phyloP scores from a whole-genome alignment of 1,140 invertebrate species.

The Tetragnatha versicolor region DNA sequence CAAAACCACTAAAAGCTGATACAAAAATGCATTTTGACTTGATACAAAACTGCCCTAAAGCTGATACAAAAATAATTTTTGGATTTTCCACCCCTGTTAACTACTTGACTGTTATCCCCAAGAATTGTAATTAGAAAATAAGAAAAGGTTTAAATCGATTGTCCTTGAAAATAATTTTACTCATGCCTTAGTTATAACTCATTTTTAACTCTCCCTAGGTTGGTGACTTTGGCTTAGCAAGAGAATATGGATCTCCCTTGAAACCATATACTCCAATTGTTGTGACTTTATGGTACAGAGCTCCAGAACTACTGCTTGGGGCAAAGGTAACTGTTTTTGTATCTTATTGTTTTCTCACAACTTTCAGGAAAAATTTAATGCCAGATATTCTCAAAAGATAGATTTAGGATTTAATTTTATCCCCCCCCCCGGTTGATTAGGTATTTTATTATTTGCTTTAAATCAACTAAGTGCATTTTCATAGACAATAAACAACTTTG shows the following conservation, averaged over 20 bases:
- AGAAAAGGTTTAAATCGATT: not conserved
- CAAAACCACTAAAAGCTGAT: too few species aligned
- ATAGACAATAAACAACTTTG: too few species aligned
- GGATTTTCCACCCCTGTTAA: too few species aligned
- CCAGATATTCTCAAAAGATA: not conserved
- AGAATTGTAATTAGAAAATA: constrained; percentile 7
- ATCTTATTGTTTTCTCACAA: not conserved
- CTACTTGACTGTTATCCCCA: too few species aligned
- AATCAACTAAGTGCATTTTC: not conserved
- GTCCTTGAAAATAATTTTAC: not conserved
- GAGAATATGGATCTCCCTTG: constrained; percentile 97
- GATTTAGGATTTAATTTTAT: not conserved
- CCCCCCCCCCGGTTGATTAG: not conserved
- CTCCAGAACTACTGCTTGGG: constrained; percentile 88
- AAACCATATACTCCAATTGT: constrained; percentile 97
- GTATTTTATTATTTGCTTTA: not conserved
- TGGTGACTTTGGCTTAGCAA: constrained; percentile 96
- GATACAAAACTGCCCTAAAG: too few species aligned
- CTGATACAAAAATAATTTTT: too few species aligned
- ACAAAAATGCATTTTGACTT: too few species aligned
- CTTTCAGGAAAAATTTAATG: not conserved
- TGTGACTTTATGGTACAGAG: constrained; percentile 97
- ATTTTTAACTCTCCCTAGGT: constrained; percentile 67
- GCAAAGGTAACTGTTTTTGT: constrained; percentile 58
- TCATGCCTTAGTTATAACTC: not conserved